Base-by-base conservation (phyloP, 2,888 invertebrate genomes). In the Meganola albula region DNA sequence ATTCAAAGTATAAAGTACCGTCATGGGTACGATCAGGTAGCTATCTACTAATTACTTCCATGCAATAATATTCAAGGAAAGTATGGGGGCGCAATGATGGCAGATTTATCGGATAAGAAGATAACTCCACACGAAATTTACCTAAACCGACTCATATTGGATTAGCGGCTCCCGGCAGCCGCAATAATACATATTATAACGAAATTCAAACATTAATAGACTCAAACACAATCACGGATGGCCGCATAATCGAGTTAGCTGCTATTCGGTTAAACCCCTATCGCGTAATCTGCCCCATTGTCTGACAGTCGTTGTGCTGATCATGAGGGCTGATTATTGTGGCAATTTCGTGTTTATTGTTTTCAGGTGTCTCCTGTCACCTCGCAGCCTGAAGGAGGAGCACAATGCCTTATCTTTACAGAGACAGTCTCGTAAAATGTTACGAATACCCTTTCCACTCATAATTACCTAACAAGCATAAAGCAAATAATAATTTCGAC, bases 121-220 rank as follows among this genome's bases (percentile, higher is more conserved):
- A n/a, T n/a, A 58, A 58, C 59, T 61, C 57, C 49, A 63, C 62
- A 59, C 62, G 60, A 63, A 67, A 73, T 72, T 71, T 72, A 63
- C 73, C 70, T 78, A 80, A 77, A 64, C 67, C 69, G 56, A 64
- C 68, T 71, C 69, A 70, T 77, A 82, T 77, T 74, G 78, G 76
- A 78, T 82, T 79, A 83, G 73, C 59, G 60, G 62, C 66, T 65
- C 65, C 63, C 66, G 63, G 53, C 66, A 60, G 61, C 73, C 75
- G 72, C 79, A 79, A 76, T 83, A 82, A 75, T 78, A 83, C 20
- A 20, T 20, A 20, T n/a, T n/a, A n/a, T 83, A 82, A 80, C 83
- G 80, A 80, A 82, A 80, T 82, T 82, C 83, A 82, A 84, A 78
- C 80, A 84, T 84, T 83, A 83, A 84, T 83, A 78, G 78, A 74